These are phyloP conservation scores for Natator depressus DNA, from an alignment of 2,113 vertebrate species.

Conservation along the genomic window DNA sequence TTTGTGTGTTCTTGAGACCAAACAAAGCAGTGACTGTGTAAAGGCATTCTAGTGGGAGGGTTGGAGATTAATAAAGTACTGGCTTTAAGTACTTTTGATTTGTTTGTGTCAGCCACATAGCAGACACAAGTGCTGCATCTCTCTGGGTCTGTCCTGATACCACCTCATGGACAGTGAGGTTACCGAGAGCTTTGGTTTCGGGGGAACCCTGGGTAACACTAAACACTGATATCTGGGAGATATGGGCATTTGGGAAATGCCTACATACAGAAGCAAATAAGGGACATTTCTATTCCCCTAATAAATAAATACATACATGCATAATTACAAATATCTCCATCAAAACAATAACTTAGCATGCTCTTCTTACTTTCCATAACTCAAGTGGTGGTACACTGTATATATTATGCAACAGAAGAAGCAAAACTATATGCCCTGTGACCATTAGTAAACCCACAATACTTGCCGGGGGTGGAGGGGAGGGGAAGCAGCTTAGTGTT, in stretches of 20 bases:
- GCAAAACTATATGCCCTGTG: constrained; percentile 35
- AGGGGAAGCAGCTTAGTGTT: background rate
- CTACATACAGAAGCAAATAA: background rate
- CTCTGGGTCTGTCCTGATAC: too few species aligned
- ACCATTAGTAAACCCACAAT: background rate
- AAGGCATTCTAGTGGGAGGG: too few species aligned
- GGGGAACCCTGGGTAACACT: too few species aligned
- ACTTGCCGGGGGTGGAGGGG: background rate
- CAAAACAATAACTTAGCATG: background rate
- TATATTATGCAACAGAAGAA: background rate
- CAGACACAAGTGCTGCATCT: too few species aligned
- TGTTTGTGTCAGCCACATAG: too few species aligned
- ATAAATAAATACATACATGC: background rate
- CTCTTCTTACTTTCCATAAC: background rate
- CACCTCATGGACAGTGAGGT: too few species aligned
- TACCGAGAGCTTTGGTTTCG: too few species aligned
- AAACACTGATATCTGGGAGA: background rate
- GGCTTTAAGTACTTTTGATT: too few species aligned
- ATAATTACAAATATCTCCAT: background rate
- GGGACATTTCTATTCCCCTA: background rate
- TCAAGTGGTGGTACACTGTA: fast-evolving
- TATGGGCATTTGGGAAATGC: background rate
- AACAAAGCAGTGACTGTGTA: too few species aligned
- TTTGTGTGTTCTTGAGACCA: too few species aligned
- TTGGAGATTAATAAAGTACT: too few species aligned